phyloP scores from a whole-genome alignment of 1,140 invertebrate species.

The Pygmarrhopalites habei region DNA sequence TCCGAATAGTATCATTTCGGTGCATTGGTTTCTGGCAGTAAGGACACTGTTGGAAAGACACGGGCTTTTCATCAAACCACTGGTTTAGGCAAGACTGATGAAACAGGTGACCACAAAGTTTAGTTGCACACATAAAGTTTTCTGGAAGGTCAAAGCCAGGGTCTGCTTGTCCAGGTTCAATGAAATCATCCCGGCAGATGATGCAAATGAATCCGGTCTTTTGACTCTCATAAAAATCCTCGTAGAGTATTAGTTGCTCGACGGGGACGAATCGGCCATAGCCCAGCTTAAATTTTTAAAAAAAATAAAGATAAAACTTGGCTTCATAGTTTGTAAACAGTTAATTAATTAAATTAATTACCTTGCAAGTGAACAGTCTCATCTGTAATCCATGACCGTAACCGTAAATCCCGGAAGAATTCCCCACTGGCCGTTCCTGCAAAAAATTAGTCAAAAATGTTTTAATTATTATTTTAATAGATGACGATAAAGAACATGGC shows the following conservation, averaged over 20 bases:
- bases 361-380: conserved; percentile 29
- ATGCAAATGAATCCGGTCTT: conserved; percentile 34
- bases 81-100: conserved; percentile 19
- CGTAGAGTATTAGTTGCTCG: conserved; percentile 20
- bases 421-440: conserved; percentile 31
- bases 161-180: conserved; percentile 16
- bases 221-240: conserved; percentile 21
- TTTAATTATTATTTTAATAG: not conserved
- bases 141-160: not conserved
- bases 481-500: not conserved
- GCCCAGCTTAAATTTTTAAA: too few species aligned
- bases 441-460: not conserved
- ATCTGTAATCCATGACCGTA: conserved; percentile 25
- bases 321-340: too few species aligned
- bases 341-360: too few species aligned
- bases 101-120: conserved; percentile 31
- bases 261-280: conserved; percentile 27
- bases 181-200: conserved; percentile 32
- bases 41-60: conserved; percentile 14
- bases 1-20: conserved; percentile 23
- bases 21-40: conserved; percentile 25
- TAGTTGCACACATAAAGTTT: conserved; percentile 25
- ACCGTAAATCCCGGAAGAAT: conserved; percentile 30
- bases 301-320: too few species aligned
- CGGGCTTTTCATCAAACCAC: conserved; percentile 30